Evolutionary conservation across 2,888 invertebrate genomes (phyloP).

Genomic region (Xiphydria camelus): DNA sequence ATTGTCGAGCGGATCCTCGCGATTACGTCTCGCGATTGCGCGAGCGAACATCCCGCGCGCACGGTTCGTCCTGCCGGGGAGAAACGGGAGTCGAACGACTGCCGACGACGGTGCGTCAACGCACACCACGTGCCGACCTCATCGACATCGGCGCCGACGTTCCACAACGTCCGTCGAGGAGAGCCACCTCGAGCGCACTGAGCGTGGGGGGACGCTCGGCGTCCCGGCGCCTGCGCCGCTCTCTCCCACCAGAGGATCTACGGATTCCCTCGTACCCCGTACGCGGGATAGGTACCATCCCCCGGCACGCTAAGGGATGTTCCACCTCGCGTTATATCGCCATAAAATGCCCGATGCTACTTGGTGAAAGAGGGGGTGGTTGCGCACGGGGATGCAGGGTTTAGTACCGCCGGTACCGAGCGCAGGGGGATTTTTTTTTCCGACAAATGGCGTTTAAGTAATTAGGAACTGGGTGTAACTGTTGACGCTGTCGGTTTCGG

Average conservation of each 20-base stretch:
- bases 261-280: conserved; percentile 14
- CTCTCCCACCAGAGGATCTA: no score
- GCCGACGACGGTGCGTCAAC: neutral
- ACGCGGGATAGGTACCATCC: no score
- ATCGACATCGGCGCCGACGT: conserved; percentile 12
- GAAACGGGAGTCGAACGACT: conserved; percentile 6
- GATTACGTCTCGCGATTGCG: neutral
- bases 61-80: conserved; percentile 8
- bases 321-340: no score
- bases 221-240: conserved; percentile 31
- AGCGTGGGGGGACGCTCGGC: conserved; percentile 23
- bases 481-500: no score
- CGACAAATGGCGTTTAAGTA: no score
- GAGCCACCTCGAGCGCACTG: conserved; percentile 42
- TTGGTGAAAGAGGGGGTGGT: no score
- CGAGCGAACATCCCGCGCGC: neutral
- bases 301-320: no score
- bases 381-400: no score
- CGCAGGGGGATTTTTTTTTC: no score
- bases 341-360: no score
- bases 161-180: conserved; percentile 35
- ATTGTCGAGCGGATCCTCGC: conserved; percentile 6
- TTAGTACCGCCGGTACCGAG: no score
- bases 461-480: no score
- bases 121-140: conserved; percentile 14